Percentiles rank a stretch among this genome's conserved stretches.
Evolutionary conservation across 2,797 vertebrate species (phyloP).

Genomic region (Telmatherina bonti): DNA sequence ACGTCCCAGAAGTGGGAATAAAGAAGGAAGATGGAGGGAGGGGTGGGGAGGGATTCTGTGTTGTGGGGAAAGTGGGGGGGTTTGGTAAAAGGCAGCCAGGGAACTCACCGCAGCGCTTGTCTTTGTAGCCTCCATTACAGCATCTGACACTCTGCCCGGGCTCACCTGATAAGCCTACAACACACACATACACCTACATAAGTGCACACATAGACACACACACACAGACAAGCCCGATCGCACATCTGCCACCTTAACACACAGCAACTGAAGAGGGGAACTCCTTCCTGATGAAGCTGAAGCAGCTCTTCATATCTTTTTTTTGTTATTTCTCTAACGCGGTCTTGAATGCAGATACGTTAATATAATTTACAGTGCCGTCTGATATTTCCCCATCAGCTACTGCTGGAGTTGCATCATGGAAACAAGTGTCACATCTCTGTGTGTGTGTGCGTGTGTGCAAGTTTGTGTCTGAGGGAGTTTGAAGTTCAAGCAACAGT

Average conservation of each 20-base stretch:
- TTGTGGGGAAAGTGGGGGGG: background rate
- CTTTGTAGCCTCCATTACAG: conserved; percentile 88
- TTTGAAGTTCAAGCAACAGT: conserved; percentile 73
- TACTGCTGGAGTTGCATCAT: conserved; percentile 34
- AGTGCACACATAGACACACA: conserved; percentile 67
- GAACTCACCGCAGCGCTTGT: conserved; percentile 87
- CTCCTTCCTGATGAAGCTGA: conserved; percentile 25
- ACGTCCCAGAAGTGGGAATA: conserved; percentile 17
- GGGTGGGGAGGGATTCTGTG: conserved; percentile 4
- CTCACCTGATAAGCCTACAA: conserved; percentile 88
- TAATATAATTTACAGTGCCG: conserved; percentile 10
- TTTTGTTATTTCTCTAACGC: background rate
- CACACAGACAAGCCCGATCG: conserved; percentile 62
- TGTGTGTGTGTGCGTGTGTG: conserved; percentile 26
- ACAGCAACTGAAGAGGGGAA: conserved; percentile 32
- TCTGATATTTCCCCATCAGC: conserved; percentile 23
- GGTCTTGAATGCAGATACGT: conserved; percentile 35
- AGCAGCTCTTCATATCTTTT: background rate
- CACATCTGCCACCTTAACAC: conserved; percentile 44
- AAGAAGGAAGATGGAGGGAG: conserved; percentile 14
- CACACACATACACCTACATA: conserved; percentile 80
- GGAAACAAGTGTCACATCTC: conserved; percentile 30
- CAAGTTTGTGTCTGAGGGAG: conserved; percentile 37
- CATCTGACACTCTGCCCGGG: conserved; percentile 88
- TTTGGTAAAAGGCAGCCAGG: conserved; percentile 75